Percentiles rank a stretch among this genome's conserved stretches.
phyloP scores from a whole-genome alignment of 2,888 invertebrate species.

The Drosophila kambysellisi region DNA sequence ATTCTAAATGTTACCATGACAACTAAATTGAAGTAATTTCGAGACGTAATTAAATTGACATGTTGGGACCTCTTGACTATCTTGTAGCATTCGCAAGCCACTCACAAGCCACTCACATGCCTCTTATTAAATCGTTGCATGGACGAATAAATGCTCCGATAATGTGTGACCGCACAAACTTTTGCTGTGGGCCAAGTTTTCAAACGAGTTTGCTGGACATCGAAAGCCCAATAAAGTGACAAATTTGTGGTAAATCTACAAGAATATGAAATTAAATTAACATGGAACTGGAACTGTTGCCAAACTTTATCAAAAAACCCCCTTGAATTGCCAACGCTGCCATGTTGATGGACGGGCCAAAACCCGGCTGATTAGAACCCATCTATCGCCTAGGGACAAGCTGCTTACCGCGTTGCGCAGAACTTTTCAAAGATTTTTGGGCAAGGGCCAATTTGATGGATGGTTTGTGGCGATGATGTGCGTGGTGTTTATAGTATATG shows the following conservation, averaged over 20 bases:
- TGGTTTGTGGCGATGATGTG: constrained; percentile 31
- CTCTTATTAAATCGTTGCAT: not conserved
- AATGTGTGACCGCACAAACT: constrained; percentile 64
- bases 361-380: constrained; percentile 56
- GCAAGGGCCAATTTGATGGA: constrained; percentile 65
- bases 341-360: constrained; percentile 39
- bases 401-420: constrained; percentile 10
- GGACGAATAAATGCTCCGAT: constrained; percentile 50
- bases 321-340: constrained; percentile 7
- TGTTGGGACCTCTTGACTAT: constrained; percentile 22
- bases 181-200: constrained; percentile 48
- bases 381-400: constrained; percentile 55
- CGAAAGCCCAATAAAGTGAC: constrained; percentile 64
- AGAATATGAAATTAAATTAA: constrained; percentile 73
- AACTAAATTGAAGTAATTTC: constrained; percentile 16
- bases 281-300: constrained; percentile 63
- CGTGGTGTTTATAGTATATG: not conserved
- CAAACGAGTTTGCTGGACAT: constrained; percentile 47
- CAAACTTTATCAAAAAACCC: constrained; percentile 50
- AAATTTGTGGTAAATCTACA: constrained; percentile 66
- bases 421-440: constrained; percentile 57
- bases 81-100: not conserved
- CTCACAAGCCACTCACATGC: not conserved
- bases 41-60: constrained; percentile 44
- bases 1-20: constrained; percentile 2